These are phyloP conservation scores for Sebastolobus altivelis DNA, from an alignment of 2,797 vertebrate genomes.

Conservation along the genomic window DNA sequence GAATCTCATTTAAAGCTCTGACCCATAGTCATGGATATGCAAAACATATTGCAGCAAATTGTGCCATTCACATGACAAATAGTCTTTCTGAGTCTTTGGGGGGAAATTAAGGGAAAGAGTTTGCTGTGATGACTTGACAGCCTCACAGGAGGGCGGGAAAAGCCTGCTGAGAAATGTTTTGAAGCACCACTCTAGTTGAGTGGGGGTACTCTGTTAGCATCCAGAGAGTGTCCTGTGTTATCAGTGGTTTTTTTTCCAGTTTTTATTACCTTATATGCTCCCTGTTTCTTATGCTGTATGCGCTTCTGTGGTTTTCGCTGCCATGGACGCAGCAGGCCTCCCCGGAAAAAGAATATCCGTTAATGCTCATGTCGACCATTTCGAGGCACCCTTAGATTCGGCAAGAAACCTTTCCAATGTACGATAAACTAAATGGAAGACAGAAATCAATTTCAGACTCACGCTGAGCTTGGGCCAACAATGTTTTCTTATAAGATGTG, in stretches of 20 bases:
- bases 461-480: not conserved
- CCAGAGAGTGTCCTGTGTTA: constrained; percentile 7
- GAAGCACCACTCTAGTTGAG: constrained; percentile 37
- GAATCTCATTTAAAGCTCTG: constrained; percentile 3
- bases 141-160: constrained; percentile 34
- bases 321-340: not conserved
- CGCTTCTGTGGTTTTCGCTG: constrained; percentile 1
- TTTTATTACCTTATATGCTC: constrained; percentile 23
- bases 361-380: not conserved
- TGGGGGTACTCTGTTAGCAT: constrained; percentile 32
- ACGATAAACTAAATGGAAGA: not conserved
- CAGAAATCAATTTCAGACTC: not conserved
- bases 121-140: constrained; percentile 40
- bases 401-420: not conserved
- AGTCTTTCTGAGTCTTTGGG: constrained; percentile 15
- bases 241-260: constrained; percentile 26
- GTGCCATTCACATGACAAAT: constrained; percentile 20
- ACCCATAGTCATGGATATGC: constrained; percentile 12
- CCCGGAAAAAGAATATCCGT: not conserved
- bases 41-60: constrained; percentile 25
- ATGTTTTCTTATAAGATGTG: not conserved
- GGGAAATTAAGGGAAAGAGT: constrained; percentile 13
- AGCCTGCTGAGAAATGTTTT: constrained; percentile 40
- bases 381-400: not conserved
- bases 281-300: constrained; percentile 1